Evolutionary conservation across 2,113 vertebrate species (phyloP).

Genomic region (Axis porcinus): DNA sequence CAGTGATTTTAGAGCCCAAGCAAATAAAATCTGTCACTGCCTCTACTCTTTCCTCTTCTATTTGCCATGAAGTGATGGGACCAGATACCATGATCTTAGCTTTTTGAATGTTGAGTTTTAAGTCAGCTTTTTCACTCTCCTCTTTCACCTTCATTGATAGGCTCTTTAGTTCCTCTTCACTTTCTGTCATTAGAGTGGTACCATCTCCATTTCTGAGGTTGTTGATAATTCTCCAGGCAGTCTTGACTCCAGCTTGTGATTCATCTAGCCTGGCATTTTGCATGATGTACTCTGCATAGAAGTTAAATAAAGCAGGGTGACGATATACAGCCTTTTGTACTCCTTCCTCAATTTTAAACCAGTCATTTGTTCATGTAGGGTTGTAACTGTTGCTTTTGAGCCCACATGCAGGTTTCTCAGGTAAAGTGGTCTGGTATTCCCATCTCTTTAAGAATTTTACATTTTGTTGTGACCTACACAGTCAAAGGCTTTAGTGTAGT

Average conservation of each 20-base stretch:
- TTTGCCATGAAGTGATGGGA: neutral
- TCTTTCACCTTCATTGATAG: neutral
- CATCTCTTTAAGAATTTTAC: neutral
- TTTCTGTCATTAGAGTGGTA: neutral
- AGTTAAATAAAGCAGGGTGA: neutral
- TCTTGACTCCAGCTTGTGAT: neutral
- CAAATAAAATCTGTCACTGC: neutral
- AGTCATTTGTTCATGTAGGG: neutral
- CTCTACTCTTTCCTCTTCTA: neutral
- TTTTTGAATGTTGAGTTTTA: neutral
- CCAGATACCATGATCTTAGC: neutral
- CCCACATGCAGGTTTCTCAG: neutral
- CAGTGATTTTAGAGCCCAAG: neutral
- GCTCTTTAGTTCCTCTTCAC: neutral
- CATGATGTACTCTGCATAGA: neutral
- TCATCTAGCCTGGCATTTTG: neutral
- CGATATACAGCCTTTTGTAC: neutral
- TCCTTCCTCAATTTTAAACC: neutral
- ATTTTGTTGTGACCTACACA: neutral
- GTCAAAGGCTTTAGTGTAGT: neutral
- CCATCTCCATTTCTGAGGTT: neutral
- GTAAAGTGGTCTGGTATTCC: neutral
- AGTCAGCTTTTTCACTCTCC: neutral
- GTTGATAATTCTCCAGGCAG: neutral
- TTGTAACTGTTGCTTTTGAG: neutral